Base-by-base conservation (phyloP, 1,140 invertebrate species). In the Micrasema minimum region DNA sequence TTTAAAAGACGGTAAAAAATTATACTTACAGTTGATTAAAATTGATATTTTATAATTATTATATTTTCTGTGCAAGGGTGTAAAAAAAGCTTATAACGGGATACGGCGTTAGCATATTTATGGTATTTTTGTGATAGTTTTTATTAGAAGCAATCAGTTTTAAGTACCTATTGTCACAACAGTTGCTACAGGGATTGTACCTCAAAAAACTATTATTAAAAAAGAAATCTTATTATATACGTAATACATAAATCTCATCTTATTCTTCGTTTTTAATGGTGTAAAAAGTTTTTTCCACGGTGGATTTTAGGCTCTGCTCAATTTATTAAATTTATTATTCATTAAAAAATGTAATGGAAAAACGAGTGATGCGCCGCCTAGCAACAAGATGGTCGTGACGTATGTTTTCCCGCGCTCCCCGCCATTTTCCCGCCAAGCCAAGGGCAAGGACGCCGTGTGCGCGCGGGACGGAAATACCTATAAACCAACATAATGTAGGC, bases 401-500 rank as follows among this genome's bases (percentile, higher is more conserved):
- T 48, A 31, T 45, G 23, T 20, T 9, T 14, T 14, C 23, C 61
- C 18, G 10, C 12, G 20, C 23, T 11, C 43, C 6, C 11, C 43
- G 11, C 10, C 9, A 5, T 31, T 5, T 2, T 22, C 12, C 23
- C 41, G 22, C 10, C 23, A 16, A 14, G 45, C 61, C 61, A 65
- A 65, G 61, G 61, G 61, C 61, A 48, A 65, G 45, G 61, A 23
- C 61, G 43, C 43, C 23, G 45, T 5, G 18, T 50, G 46, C 46
- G 46, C 46, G 2, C 46, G 2, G 16, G 53, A 57, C 53, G 31
- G 53, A 16, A 57, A 57, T 57, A 57, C 31, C n/a, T n/a, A 14
- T 18, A 31, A 31, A 57, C 37, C 37, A 38, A 7, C n/a, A 16
- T n/a, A 43, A 14, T 43, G 16, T 2, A 14, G n/a, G 18, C n/a